A percentile compares a stretch with the other conserved stretches of the same genome.
Evolutionary conservation across 2,888 invertebrate species (phyloP).

Genomic region (Dicycla oo): DNA sequence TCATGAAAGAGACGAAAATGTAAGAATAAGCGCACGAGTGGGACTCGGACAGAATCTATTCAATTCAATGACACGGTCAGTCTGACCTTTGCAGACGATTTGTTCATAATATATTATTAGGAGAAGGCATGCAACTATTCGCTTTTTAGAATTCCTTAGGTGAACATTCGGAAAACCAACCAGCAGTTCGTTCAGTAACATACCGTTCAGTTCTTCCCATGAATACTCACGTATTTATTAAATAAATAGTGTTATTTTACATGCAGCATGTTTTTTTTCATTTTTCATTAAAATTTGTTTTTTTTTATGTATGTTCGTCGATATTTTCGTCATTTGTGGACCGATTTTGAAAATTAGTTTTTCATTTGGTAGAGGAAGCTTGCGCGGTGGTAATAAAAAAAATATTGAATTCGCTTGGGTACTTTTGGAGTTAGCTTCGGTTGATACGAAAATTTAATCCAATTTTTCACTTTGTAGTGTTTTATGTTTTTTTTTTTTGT

Average conservation of each 20-base stretch:
- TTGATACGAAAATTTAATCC: too few species aligned
- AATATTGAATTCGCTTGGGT: too few species aligned
- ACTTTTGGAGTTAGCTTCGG: too few species aligned
- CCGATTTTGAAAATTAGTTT: too few species aligned
- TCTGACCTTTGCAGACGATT: slow-evolving; percentile 38
- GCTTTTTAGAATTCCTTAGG: slow-evolving; percentile 9
- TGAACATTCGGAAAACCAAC: background rate
- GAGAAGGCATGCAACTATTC: background rate
- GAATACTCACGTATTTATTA: background rate
- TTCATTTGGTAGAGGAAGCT: too few species aligned
- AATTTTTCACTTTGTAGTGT: too few species aligned
- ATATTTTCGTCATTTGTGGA: too few species aligned
- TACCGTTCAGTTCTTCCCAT: too few species aligned
- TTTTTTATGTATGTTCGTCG: too few species aligned
- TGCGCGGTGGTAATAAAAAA: too few species aligned
- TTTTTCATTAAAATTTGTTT: background rate
- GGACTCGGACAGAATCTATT: slow-evolving; percentile 30
- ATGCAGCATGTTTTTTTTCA: background rate
- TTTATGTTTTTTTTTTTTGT: background rate
- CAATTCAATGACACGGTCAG: slow-evolving; percentile 47
- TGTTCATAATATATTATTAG: slow-evolving; percentile 4
- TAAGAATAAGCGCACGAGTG: slow-evolving; percentile 20
- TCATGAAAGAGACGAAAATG: slow-evolving; percentile 32
- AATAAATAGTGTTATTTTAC: background rate
- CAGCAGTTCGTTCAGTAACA: background rate